A percentile compares a stretch with the other conserved stretches of the same genome.
These are phyloP conservation scores for Aramus guarauna DNA, from an alignment of 2,113 vertebrate species.

Conservation along the genomic window DNA sequence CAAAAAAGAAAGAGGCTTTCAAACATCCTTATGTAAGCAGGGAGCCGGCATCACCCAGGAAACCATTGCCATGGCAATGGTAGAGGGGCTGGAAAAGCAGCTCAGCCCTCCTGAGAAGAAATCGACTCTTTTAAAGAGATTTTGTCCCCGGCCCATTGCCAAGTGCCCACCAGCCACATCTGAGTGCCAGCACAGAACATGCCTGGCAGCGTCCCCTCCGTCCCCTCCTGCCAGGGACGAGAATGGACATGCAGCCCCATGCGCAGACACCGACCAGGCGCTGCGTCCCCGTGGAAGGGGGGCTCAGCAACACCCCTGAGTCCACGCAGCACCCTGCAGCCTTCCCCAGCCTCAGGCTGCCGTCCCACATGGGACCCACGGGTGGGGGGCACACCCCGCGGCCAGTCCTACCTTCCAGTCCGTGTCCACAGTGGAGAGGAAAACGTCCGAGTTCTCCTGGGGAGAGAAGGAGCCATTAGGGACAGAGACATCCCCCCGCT, in stretches of 20 bases:
- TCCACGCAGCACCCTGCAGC: rapidly evolving
- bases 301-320: background rate
- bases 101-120: slow-evolving; percentile 40
- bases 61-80: slow-evolving; percentile 69
- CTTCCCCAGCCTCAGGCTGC: background rate
- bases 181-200: background rate
- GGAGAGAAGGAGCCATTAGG: background rate
- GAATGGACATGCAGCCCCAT: background rate
- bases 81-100: slow-evolving; percentile 52
- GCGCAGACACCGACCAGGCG: background rate
- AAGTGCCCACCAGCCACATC: background rate
- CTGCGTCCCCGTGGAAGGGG: rapidly evolving
- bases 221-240: background rate
- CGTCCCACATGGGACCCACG: rapidly evolving
- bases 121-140: slow-evolving; percentile 32
- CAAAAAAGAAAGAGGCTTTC: slow-evolving; percentile 38
- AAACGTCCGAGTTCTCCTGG: slow-evolving; percentile 88
- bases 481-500: background rate
- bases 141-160: background rate
- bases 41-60: slow-evolving; percentile 43
- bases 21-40: slow-evolving; percentile 40
- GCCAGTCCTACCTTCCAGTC: slow-evolving; percentile 91
- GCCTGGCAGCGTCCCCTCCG: background rate
- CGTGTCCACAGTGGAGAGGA: slow-evolving; percentile 77
- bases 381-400: background rate